A percentile compares a stretch with the other conserved stretches of the same genome.
Evolutionary conservation across 2,888 invertebrate genomes (phyloP).

Genomic region (Sesia bembeciformis): DNA sequence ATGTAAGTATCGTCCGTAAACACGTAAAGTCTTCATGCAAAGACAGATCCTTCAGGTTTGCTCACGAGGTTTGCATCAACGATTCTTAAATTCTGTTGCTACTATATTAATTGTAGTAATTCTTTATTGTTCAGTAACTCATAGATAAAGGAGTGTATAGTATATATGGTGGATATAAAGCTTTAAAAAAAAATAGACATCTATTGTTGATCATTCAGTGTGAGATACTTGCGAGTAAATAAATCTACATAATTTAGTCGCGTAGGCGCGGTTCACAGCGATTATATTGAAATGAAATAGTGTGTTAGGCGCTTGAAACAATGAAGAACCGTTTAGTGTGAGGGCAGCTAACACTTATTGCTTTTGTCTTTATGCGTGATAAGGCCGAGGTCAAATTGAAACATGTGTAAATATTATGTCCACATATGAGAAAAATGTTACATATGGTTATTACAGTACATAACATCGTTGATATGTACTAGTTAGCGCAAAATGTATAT

Average conservation of each 20-base stretch:
- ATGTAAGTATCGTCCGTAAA: too few relatives aligned
- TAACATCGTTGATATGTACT: too few relatives aligned
- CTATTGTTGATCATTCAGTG: neutral
- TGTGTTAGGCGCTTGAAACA: constrained; percentile 41
- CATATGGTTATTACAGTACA: neutral
- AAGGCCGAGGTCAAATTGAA: constrained; percentile 3
- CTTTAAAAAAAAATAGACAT: neutral
- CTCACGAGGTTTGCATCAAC: too few relatives aligned
- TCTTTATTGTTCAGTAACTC: too few relatives aligned
- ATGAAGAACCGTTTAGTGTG: constrained; percentile 56
- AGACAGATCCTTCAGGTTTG: too few relatives aligned
- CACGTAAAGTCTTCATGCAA: too few relatives aligned
- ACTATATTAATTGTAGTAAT: too few relatives aligned
- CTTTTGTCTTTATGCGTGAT: constrained; percentile 37
- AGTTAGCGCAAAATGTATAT: too few relatives aligned
- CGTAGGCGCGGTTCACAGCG: constrained; percentile 49
- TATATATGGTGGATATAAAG: too few relatives aligned
- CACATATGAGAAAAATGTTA: neutral
- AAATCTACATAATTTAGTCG: constrained; percentile 22
- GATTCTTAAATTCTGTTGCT: too few relatives aligned
- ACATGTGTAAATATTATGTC: neutral
- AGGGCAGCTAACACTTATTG: constrained; percentile 44
- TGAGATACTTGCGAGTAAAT: neutral
- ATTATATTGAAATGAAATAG: constrained; percentile 56
- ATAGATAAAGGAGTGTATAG: too few relatives aligned